Evolutionary conservation across 1,140 invertebrate genomes (phyloP).

Genomic region (Ceratina japonica): DNA sequence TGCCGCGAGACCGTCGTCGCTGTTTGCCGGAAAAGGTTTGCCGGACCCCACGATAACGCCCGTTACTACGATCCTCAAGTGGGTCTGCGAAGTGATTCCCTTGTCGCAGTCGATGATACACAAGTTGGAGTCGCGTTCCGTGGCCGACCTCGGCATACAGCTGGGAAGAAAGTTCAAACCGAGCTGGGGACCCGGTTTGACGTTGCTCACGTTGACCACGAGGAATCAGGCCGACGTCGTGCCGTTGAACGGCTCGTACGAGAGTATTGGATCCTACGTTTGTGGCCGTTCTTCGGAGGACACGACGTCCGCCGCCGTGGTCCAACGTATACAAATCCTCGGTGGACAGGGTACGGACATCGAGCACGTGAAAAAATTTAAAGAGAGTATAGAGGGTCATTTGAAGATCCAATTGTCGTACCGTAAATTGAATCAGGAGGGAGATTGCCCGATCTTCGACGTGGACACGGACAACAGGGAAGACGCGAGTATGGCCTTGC

Average conservation of each 20-base stretch:
- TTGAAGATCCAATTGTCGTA: slow-evolving; percentile 79
- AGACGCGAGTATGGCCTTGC: slow-evolving; percentile 70
- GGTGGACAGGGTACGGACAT: slow-evolving; percentile 66
- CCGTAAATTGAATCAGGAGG: slow-evolving; percentile 75
- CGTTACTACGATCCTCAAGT: slow-evolving; percentile 73
- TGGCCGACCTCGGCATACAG: slow-evolving; percentile 84
- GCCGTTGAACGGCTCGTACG: slow-evolving; percentile 66
- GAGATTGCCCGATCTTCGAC: slow-evolving; percentile 77
- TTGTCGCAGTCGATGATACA: slow-evolving; percentile 76
- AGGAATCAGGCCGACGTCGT: slow-evolving; percentile 69
- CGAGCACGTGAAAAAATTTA: slow-evolving; percentile 66
- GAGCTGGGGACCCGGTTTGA: slow-evolving; percentile 87
- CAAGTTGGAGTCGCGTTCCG: slow-evolving; percentile 78
- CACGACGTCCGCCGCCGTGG: slow-evolving; percentile 71
- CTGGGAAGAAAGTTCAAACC: slow-evolving; percentile 85
- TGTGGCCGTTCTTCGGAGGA: slow-evolving; percentile 67
- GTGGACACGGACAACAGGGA: slow-evolving; percentile 68
- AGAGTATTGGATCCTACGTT: slow-evolving; percentile 69
- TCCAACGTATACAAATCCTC: slow-evolving; percentile 74
- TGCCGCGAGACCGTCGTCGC: neutral
- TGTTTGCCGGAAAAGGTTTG: slow-evolving; percentile 21
- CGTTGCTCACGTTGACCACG: slow-evolving; percentile 80
- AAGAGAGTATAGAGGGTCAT: slow-evolving; percentile 79
- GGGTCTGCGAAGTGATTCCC: slow-evolving; percentile 76
- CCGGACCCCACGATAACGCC: slow-evolving; percentile 52